phyloP scores from a whole-genome alignment of 2,888 invertebrate genomes.

The Drosophila cognata region DNA sequence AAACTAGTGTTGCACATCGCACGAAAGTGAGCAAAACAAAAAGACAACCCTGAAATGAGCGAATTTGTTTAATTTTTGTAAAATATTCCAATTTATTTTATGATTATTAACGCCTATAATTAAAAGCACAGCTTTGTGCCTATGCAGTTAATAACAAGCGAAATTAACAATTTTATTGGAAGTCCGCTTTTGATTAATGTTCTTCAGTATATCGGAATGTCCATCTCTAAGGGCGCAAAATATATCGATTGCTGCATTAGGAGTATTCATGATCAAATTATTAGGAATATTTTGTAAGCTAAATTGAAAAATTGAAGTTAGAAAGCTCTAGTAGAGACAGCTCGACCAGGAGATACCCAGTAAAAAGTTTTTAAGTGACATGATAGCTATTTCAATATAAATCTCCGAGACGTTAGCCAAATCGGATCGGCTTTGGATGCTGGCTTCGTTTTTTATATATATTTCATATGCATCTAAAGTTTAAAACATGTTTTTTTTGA shows the following conservation, averaged over 20 bases:
- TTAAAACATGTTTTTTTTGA: too few relatives aligned
- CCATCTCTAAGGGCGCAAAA: background rate
- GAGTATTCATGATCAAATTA: background rate
- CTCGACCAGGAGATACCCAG: background rate
- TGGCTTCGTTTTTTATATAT: too few relatives aligned
- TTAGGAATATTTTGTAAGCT: background rate
- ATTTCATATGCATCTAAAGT: too few relatives aligned
- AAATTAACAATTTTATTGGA: background rate
- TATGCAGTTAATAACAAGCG: background rate
- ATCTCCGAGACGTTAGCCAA: too few relatives aligned
- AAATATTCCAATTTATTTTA: background rate
- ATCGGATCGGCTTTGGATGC: too few relatives aligned
- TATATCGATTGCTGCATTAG: background rate
- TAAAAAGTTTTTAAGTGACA: background rate
- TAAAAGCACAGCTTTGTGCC: background rate
- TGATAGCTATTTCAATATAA: background rate
- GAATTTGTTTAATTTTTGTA: background rate
- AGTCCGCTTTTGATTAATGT: background rate
- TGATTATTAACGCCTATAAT: background rate
- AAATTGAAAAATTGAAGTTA: background rate
- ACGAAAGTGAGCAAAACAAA: conserved; percentile 5
- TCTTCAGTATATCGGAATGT: background rate
- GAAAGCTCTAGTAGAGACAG: background rate
- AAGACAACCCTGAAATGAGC: conserved; percentile 2
- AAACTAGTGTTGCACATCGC: conserved; percentile 45